phyloP scores from a whole-genome alignment of 1,140 invertebrate species.

The Sycophila sp. region DNA sequence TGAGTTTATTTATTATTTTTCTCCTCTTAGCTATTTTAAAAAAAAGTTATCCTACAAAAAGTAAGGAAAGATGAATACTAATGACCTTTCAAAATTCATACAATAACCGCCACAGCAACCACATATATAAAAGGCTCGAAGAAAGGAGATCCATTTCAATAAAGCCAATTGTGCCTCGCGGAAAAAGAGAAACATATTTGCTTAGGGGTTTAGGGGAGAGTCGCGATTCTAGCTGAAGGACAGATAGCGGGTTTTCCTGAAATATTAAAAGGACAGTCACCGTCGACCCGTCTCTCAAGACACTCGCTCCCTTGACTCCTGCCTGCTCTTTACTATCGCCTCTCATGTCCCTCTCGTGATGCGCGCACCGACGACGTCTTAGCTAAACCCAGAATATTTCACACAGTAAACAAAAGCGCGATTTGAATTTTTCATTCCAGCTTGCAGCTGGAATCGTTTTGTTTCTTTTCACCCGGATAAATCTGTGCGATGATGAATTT shows the following conservation, averaged over 20 bases:
- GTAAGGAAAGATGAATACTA: too few relatives aligned
- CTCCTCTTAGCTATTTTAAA: too few relatives aligned
- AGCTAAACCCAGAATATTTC: not conserved
- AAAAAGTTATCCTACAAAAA: too few relatives aligned
- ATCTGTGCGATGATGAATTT: constrained; percentile 30
- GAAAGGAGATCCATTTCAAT: constrained; percentile 42
- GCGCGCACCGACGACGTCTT: not conserved
- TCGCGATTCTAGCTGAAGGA: constrained; percentile 30
- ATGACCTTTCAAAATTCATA: too few relatives aligned
- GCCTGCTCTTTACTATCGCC: constrained; percentile 43
- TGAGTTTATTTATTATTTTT: too few relatives aligned
- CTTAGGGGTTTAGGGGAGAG: constrained; percentile 31
- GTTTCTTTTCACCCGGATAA: not conserved
- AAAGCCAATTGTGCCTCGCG: constrained; percentile 36
- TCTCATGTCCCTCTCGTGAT: not conserved
- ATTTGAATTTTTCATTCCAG: constrained; percentile 26
- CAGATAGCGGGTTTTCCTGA: constrained; percentile 44
- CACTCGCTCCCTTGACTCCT: constrained; percentile 51
- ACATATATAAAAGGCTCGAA: constrained; percentile 23
- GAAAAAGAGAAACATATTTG: constrained; percentile 28
- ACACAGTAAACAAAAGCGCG: constrained; percentile 25
- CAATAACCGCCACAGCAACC: not conserved
- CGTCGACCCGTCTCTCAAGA: constrained; percentile 25
- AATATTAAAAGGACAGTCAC: constrained; percentile 49
- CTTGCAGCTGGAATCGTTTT: too few relatives aligned